Percentiles rank a stretch among this genome's conserved stretches.
These are phyloP conservation scores for Hoplodrina blanda DNA, from an alignment of 2,888 invertebrate species.

Conservation along the genomic window DNA sequence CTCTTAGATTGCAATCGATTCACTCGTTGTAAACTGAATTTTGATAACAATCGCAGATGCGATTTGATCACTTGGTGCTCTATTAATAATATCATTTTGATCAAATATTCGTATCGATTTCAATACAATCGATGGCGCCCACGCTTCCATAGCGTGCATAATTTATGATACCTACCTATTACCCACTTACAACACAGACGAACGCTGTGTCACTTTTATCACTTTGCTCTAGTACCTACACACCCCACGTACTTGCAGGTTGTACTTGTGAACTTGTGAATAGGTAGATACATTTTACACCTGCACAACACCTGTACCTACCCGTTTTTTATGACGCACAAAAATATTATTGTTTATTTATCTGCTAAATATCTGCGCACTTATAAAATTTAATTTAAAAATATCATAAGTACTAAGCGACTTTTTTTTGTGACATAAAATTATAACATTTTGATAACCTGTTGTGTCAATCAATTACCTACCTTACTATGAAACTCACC, in stretches of 20 bases:
- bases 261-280: conserved; percentile 11
- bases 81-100: conserved; percentile 45
- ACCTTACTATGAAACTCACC: background rate
- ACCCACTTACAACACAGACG: background rate
- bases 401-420: background rate
- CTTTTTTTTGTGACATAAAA: background rate
- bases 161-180: conserved; percentile 11
- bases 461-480: conserved; percentile 13
- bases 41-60: conserved; percentile 20
- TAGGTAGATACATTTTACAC: background rate
- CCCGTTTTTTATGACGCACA: conserved; percentile 37
- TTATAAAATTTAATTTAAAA: conserved; percentile 14
- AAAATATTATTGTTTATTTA: background rate
- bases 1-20: conserved; percentile 16
- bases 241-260: background rate
- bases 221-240: background rate
- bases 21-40: conserved; percentile 9
- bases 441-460: background rate
- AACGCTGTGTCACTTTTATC: conserved; percentile 14
- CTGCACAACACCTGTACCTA: conserved; percentile 48
- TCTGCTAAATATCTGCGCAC: conserved; percentile 12
- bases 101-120: conserved; percentile 33
- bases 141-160: conserved; percentile 33
- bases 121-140: conserved; percentile 18
- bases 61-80: conserved; percentile 28